A percentile compares a stretch with the other conserved stretches of the same genome.
Conservation (phyloP, 2,888 invertebrate species). For the Trissonchulus sp. region DNA sequence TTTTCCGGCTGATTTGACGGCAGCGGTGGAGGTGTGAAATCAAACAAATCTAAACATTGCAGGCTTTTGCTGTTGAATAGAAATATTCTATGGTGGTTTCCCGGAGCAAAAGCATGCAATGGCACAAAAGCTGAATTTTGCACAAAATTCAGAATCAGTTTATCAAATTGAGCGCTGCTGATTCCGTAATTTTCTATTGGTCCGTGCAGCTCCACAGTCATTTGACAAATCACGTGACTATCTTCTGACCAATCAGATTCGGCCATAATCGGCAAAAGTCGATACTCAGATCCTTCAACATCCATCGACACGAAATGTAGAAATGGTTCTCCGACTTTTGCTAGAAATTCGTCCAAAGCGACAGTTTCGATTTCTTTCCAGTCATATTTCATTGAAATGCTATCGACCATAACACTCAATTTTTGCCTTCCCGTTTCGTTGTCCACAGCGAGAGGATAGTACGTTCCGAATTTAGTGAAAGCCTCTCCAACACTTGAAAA, state of each 20-base stretch:
- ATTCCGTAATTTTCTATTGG: conserved; percentile 13
- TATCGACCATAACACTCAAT: not conserved
- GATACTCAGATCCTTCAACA: conserved; percentile 33
- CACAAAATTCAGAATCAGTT: not conserved
- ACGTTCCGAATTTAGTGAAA: conserved; percentile 27
- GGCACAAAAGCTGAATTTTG: conserved; percentile 23
- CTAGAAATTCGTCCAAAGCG: not conserved
- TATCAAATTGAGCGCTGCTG: not conserved
- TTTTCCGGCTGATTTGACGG: no score
- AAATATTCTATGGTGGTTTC: conserved; percentile 19
- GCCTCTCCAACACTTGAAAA: conserved; percentile 17
- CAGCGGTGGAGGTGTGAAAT: not conserved
- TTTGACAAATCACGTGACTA: conserved; percentile 24
- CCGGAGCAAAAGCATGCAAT: not conserved
- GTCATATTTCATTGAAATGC: not conserved
- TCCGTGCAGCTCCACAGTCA: conserved; percentile 23
- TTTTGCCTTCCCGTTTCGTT: not conserved
- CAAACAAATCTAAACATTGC: conserved; percentile 13
- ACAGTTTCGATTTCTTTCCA: not conserved
- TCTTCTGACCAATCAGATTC: not conserved
- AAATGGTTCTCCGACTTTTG: not conserved
- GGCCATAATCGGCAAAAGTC: conserved; percentile 22
- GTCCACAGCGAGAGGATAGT: conserved; percentile 22
- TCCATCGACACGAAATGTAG: conserved; percentile 32
- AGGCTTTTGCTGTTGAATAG: conserved; percentile 3